These are phyloP conservation scores for Trichonephila clavipes DNA, from an alignment of 1,140 invertebrate species.

Conservation along the genomic window DNA sequence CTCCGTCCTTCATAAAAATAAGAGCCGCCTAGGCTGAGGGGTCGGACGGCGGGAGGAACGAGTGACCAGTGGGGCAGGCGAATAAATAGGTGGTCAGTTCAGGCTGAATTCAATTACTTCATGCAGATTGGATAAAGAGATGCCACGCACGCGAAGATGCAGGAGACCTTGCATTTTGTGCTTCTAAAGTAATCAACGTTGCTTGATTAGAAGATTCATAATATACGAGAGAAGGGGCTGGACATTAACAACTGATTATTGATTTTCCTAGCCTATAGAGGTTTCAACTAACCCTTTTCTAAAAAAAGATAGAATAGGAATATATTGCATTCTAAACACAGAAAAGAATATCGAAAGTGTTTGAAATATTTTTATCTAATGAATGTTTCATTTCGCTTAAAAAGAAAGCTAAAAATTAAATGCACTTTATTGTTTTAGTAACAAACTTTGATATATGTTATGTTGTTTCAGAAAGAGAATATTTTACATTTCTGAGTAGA, in stretches of 20 bases:
- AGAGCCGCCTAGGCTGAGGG: slow-evolving; percentile 12
- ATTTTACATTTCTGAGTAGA: too few relatives aligned
- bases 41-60: neutral
- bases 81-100: slow-evolving; percentile 29
- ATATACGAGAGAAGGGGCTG: neutral
- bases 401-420: neutral
- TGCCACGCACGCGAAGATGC: slow-evolving; percentile 16
- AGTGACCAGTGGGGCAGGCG: slow-evolving; percentile 13
- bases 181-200: slow-evolving; percentile 30
- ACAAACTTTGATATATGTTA: too few relatives aligned
- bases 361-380: neutral
- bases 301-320: neutral
- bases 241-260: slow-evolving; percentile 16
- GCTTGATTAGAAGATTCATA: slow-evolving; percentile 31
- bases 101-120: slow-evolving; percentile 27
- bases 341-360: neutral
- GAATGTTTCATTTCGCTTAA: too few relatives aligned
- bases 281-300: neutral
- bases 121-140: slow-evolving; percentile 26
- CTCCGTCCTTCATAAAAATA: slow-evolving; percentile 29
- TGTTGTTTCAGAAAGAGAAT: too few relatives aligned
- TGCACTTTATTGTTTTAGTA: too few relatives aligned
- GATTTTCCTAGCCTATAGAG: neutral
- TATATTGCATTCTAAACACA: neutral
- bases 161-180: slow-evolving; percentile 14